These are phyloP conservation scores for Oxyruncus cristatus DNA, from an alignment of 2,113 vertebrate genomes.

Conservation along the genomic window DNA sequence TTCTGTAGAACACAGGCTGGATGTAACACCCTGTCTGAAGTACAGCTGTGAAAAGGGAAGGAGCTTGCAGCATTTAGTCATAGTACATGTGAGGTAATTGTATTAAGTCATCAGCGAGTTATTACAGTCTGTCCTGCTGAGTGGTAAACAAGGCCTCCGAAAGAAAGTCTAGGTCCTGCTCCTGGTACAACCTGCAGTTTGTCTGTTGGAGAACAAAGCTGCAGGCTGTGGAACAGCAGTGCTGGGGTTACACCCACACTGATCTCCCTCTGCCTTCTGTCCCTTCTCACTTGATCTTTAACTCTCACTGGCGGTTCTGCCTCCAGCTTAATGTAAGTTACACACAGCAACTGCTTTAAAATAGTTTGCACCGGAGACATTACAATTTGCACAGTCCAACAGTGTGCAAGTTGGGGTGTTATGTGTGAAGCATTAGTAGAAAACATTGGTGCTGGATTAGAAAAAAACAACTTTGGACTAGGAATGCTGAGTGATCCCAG, in stretches of 20 bases:
- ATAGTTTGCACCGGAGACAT: not conserved
- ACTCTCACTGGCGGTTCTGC: not conserved
- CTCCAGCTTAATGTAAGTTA: not conserved
- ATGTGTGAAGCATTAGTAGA: accelerated
- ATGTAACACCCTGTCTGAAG: not conserved
- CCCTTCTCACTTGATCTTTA: not conserved
- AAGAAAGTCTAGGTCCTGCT: not conserved
- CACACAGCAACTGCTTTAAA: not conserved
- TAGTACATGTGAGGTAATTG: not conserved
- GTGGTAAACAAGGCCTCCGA: not conserved
- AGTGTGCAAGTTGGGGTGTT: not conserved
- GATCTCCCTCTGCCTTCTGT: not conserved
- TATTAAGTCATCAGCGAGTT: not conserved
- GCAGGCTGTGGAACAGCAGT: not conserved
- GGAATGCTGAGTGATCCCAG: not conserved
- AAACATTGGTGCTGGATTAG: not conserved
- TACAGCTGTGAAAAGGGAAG: not conserved
- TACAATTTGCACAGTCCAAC: not conserved
- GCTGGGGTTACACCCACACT: not conserved
- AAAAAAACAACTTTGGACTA: not conserved
- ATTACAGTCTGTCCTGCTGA: not conserved
- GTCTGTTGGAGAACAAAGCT: not conserved
- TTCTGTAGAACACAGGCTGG: not conserved
- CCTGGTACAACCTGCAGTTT: not conserved
- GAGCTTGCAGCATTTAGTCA: not conserved